Percentiles rank a stretch among this genome's conserved stretches.
phyloP scores from a whole-genome alignment of 2,113 vertebrate species.

The Furnarius figulus region DNA sequence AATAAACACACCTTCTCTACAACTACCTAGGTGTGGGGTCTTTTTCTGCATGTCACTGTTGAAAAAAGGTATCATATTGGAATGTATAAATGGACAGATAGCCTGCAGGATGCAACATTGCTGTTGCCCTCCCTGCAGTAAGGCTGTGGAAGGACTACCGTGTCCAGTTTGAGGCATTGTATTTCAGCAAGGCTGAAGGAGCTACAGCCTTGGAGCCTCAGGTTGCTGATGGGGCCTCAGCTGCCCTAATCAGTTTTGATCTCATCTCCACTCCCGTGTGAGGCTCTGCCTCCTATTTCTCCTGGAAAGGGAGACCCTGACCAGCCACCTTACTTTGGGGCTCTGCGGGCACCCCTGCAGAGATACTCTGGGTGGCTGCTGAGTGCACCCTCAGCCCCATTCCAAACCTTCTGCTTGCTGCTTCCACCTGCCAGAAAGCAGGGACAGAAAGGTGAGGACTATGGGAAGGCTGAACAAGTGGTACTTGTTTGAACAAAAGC shows the following conservation, averaged over 20 bases:
- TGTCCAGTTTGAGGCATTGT: accelerated
- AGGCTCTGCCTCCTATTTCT: not conserved
- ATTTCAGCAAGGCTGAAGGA: not conserved
- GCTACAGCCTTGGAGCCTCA: not conserved
- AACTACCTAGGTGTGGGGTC: no score
- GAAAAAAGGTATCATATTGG: no score
- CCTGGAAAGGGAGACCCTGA: not conserved
- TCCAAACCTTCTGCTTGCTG: not conserved
- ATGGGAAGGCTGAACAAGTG: not conserved
- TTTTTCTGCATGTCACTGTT: no score
- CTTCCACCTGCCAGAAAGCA: not conserved
- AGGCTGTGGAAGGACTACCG: accelerated
- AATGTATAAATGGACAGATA: no score
- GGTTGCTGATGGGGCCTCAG: accelerated
- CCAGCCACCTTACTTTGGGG: accelerated
- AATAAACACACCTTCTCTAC: no score
- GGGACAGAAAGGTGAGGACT: not conserved
- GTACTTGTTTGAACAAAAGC: not conserved
- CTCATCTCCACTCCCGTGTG: not conserved
- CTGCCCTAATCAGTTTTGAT: not conserved
- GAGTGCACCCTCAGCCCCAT: accelerated
- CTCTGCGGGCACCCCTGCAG: accelerated
- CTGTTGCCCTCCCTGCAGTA: no score
- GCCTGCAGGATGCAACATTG: no score
- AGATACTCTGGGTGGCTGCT: accelerated